Evolutionary conservation across 2,797 vertebrate species (phyloP).

Genomic region (Ctenopoma multispine): DNA sequence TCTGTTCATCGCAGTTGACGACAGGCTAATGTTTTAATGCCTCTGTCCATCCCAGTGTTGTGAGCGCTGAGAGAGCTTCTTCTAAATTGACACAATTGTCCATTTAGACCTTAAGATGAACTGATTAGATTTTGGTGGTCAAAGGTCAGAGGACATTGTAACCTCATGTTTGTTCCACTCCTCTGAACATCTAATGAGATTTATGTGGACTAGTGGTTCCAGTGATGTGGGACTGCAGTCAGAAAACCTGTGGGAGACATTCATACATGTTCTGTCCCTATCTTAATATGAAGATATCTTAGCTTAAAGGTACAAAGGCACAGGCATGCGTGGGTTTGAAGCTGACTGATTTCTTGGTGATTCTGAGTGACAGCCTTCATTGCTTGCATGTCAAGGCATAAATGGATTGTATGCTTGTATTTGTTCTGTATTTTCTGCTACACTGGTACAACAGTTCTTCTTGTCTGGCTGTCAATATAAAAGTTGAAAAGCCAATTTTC

Average conservation of each 20-base stretch:
- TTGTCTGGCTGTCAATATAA: neutral
- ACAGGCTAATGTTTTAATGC: slow-evolving; percentile 24
- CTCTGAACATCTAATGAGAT: neutral
- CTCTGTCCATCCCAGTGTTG: slow-evolving; percentile 2
- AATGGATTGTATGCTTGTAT: slow-evolving; percentile 34
- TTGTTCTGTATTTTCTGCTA: slow-evolving; percentile 19
- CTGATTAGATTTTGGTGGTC: too few relatives aligned
- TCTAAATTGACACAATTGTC: too few relatives aligned
- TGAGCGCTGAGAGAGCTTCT: too few relatives aligned
- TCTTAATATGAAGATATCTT: neutral
- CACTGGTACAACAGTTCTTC: neutral
- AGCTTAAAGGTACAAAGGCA: slow-evolving; percentile 28
- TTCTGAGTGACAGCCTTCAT: slow-evolving; percentile 51
- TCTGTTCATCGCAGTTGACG: slow-evolving; percentile 44
- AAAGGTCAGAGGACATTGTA: too few relatives aligned
- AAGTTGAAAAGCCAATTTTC: slow-evolving; percentile 22
- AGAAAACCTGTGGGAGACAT: neutral
- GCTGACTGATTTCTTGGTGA: slow-evolving; percentile 36
- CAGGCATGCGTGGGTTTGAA: slow-evolving; percentile 53
- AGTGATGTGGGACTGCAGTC: neutral
- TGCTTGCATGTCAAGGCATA: slow-evolving; percentile 45
- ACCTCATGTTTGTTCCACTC: too few relatives aligned
- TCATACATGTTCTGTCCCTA: neutral
- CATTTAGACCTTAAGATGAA: too few relatives aligned
- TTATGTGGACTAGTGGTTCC: neutral